Evolutionary conservation across 2,888 invertebrate genomes (phyloP).

Genomic region (Pterostichus niger): DNA sequence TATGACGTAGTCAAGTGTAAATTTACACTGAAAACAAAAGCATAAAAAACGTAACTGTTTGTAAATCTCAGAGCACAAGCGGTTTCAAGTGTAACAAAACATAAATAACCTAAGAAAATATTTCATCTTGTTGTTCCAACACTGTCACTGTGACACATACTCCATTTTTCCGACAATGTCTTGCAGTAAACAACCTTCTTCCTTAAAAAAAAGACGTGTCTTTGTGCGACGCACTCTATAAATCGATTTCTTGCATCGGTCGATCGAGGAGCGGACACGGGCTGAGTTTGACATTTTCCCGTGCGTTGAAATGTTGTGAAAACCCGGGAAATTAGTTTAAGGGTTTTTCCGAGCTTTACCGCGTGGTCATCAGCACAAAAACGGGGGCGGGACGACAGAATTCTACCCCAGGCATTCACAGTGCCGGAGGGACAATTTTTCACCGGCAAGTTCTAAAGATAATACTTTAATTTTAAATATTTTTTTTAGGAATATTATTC

Average conservation of each 20-base stretch:
- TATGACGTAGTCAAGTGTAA: background rate
- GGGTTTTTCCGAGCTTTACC: conserved; percentile 61
- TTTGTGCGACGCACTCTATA: conserved; percentile 26
- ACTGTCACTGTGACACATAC: conserved; percentile 35
- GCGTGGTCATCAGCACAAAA: conserved; percentile 65
- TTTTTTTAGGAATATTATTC: too few species aligned
- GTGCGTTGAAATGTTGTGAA: conserved; percentile 66
- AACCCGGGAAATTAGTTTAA: conserved; percentile 65
- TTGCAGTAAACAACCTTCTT: conserved; percentile 23
- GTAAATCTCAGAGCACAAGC: conserved; percentile 27
- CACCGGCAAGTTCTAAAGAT: background rate
- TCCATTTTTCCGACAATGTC: conserved; percentile 25
- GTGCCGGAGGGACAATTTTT: background rate
- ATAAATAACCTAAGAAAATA: conserved; percentile 41
- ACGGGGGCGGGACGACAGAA: conserved; percentile 42
- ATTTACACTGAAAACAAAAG: conserved; percentile 34
- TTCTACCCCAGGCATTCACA: background rate
- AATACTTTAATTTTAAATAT: too few species aligned
- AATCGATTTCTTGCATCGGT: conserved; percentile 27
- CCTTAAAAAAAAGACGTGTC: conserved; percentile 12
- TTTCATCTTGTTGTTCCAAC: conserved; percentile 26
- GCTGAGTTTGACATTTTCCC: conserved; percentile 61
- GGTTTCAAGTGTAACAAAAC: conserved; percentile 41
- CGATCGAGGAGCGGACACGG: conserved; percentile 6
- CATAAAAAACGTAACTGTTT: conserved; percentile 35